Evolutionary conservation across 2,888 invertebrate species (phyloP), one percentile per base, ranked within the genome.

Genomic region (Trissoscelio sp.): DNA sequence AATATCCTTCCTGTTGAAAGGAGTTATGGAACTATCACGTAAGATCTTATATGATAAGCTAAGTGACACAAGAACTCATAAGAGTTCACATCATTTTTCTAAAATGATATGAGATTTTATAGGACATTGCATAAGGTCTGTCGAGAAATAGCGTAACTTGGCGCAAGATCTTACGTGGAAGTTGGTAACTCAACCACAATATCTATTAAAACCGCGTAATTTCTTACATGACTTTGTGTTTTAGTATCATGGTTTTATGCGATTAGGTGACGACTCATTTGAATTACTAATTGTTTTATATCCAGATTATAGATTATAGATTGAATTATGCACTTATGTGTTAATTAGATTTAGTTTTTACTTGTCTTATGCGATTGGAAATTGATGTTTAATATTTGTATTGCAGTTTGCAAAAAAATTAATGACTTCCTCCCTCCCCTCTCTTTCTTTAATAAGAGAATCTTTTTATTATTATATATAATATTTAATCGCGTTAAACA

Each of bases 41-140:
- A 73, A 73, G 18, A 46, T n/a, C 18, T 73, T 73, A 62, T 55
- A 16, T 16, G 46, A 51, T 70, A 58, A 48, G 7, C 12, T 2
- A 64, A 64, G 48, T 37, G 18, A 37, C 46, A 58, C 20, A 58
- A 60, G 37, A 70, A 58, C 18, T 16, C 39, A 60, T 51, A 51
- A 60, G 58, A 24, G 51, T 31, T 58, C 24, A 37, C 22, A 39
- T 31, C 9, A 53, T 53, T 72, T 51, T 72, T 60, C 51, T 67
- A 22, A 51, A 42, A 18, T 42, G 42, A 51, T 42, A 73, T 62
- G 48, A 73, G 72, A 73, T 62, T 51, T 73, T 73, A 62, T 62
- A 53, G 39, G n/a, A 39, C 14, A 22, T 73, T 62, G 24, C 62
- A 51, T 62, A 73, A 73, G 6, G 4, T 28, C 6, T n/a, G 22